Percentiles rank a stretch among this genome's conserved stretches.
Conservation (phyloP, 1,140 invertebrate species). For the Pogonomyrmex californicus region DNA sequence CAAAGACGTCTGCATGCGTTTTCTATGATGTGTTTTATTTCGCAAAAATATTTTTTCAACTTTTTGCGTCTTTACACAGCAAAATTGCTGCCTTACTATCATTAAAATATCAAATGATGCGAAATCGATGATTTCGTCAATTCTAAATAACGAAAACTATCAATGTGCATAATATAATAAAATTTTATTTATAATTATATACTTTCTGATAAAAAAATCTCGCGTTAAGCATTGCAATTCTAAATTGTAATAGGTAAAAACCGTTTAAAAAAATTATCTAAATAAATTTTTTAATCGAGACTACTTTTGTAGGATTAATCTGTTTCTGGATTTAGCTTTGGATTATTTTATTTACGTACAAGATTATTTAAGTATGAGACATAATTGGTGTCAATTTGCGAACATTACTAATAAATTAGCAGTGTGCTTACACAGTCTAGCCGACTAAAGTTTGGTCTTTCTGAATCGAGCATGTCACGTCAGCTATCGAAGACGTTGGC, state of each 20-base stretch:
- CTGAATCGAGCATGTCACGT: background rate
- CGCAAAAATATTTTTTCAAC: conserved; percentile 1
- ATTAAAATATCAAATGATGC: conserved; percentile 35
- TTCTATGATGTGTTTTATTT: conserved; percentile 7
- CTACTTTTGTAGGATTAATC: background rate
- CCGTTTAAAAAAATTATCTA: no score
- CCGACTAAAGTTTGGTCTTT: no score
- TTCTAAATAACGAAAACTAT: background rate
- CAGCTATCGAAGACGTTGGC: conserved; percentile 13
- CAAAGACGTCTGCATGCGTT: background rate
- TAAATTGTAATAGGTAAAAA: background rate
- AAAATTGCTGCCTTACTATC: background rate
- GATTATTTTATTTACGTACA: background rate
- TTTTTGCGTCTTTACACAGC: background rate
- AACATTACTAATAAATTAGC: background rate
- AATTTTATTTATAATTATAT: conserved; percentile 3
- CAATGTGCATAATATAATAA: conserved; percentile 8
- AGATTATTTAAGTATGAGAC: background rate
- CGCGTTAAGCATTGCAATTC: background rate
- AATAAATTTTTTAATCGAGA: no score
- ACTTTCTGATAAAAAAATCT: background rate
- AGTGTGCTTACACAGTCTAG: background rate
- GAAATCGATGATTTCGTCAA: background rate
- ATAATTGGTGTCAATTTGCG: background rate
- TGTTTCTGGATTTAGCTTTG: no score